These are phyloP conservation scores for Hippoglossus stenolepis DNA, from an alignment of 2,113 vertebrate species.

Conservation along the genomic window DNA sequence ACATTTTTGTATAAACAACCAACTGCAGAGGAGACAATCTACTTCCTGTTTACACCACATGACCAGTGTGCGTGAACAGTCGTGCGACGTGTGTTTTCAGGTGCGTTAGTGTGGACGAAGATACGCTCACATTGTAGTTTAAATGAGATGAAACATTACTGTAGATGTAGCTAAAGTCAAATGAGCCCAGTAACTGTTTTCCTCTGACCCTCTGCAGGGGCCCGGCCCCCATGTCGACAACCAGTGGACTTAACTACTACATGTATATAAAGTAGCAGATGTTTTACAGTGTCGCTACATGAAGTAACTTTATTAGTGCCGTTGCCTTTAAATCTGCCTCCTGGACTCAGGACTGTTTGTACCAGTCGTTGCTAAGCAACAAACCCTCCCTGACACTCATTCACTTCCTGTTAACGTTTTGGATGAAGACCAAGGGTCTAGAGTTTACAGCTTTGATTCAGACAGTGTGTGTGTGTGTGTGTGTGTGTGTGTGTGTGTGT, in stretches of 20 bases:
- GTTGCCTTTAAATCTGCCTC: not conserved
- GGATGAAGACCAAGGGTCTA: slow-evolving; percentile 11
- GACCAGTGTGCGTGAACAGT: too few relatives aligned
- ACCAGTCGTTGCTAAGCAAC: slow-evolving; percentile 16
- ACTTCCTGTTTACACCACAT: too few relatives aligned
- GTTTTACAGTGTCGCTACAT: not conserved
- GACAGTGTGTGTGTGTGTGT: slow-evolving; percentile 5
- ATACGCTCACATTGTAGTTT: too few relatives aligned
- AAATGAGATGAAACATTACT: too few relatives aligned
- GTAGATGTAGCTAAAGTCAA: too few relatives aligned
- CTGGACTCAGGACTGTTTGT: slow-evolving; percentile 10
- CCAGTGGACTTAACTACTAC: not conserved
- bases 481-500: slow-evolving; percentile 4
- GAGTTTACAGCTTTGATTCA: not conserved
- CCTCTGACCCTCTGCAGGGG: too few relatives aligned
- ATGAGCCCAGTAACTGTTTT: too few relatives aligned
- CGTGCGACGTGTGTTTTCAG: too few relatives aligned
- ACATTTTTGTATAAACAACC: too few relatives aligned
- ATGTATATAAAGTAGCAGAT: not conserved
- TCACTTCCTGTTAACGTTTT: slow-evolving; percentile 22
- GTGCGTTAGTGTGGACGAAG: too few relatives aligned
- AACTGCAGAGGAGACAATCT: too few relatives aligned
- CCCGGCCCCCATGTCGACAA: not conserved
- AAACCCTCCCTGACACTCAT: not conserved
- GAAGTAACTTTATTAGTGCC: not conserved